Base-by-base conservation (phyloP, 64 coral and sea anemone species). In the Dendronephthya gigantea region DNA sequence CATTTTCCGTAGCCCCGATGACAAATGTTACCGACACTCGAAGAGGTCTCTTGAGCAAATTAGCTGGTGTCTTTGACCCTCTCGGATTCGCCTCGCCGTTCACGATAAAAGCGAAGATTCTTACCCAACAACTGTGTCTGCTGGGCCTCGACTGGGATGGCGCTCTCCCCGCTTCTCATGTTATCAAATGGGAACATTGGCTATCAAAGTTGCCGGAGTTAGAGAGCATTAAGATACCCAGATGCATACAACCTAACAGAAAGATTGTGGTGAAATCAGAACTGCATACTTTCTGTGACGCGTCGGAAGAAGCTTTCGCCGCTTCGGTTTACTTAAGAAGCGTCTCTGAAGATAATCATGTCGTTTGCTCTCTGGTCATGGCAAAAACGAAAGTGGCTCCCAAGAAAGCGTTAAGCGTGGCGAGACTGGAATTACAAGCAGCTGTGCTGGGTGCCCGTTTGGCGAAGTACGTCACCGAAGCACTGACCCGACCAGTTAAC, bases 1-100 rank as follows among this genome's bases (percentile, higher is more conserved):
- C 69, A 4, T 76, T 76, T 28, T 3, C 3, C n/a, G 69, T 76
- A 34, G n/a, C 69, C 28, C 28, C 31, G 4, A 76, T 76, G 4
- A 30, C 5, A 76, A 16, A 76, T 76, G 69, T 76, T 3, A 76
- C 35, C 29, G 5, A 76, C 4, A 28, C 69, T 30, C 5, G 69
- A 34, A 76, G 69, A 76, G 69, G 69, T 37, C 69, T 76, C 35
- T 37, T 76, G 35, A 76, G 69, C n/a, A 76, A 76, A 76, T 30
- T 76, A 37, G 69, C 69, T 3, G 69, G 31, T 4, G 31, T 37
- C 5, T 76, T 76, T 34, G 69, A 76, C 69, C 69, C 69, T 15
- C 69, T 76, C n/a, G 25, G 69, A 76, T 37, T 76, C 16, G 3
- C n/a, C 29, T 76, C 4, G 3, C 69, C 69, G 4, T 76, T 76